These are phyloP conservation scores for Hippocampus kuda DNA, from an alignment of 2,797 vertebrate genomes.

Conservation along the genomic window DNA sequence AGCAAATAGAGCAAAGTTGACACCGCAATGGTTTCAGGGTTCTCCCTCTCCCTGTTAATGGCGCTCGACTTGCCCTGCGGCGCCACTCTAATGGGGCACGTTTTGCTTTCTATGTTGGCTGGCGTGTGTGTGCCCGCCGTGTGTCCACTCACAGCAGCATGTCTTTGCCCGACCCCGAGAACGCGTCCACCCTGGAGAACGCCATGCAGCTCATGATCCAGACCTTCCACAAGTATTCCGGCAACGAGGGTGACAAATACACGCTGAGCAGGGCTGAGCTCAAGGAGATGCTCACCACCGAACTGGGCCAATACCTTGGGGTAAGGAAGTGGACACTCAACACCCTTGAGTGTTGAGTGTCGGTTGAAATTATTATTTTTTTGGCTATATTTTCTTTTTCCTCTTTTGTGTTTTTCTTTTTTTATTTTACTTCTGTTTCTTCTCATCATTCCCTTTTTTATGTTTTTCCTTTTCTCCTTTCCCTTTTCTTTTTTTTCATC, in stretches of 20 bases:
- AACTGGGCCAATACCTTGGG: constrained; percentile 72
- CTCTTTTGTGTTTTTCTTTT: background rate
- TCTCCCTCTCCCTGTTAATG: constrained; percentile 6
- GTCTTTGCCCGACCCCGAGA: constrained; percentile 63
- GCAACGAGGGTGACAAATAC: constrained; percentile 72
- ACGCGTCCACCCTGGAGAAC: constrained; percentile 66
- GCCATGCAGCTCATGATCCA: constrained; percentile 77
- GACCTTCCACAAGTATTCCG: constrained; percentile 76
- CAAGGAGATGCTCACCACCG: constrained; percentile 67
- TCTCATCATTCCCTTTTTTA: no score
- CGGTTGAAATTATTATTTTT: no score
- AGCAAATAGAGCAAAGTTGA: constrained; percentile 13
- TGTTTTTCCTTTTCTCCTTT: no score
- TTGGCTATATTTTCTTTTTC: background rate
- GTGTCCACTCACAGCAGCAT: constrained; percentile 46
- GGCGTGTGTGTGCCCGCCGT: background rate
- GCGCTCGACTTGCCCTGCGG: background rate
- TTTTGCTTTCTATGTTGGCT: background rate
- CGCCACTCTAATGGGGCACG: background rate
- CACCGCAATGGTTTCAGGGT: background rate
- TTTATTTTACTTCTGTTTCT: no score
- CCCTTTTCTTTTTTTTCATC: no score
- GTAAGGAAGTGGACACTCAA: constrained; percentile 40
- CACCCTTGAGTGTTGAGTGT: no score
- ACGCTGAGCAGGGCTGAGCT: constrained; percentile 70